Percentiles rank a stretch among this genome's conserved stretches.
phyloP scores from a whole-genome alignment of 2,113 vertebrate species.

The Morphnarchus princeps region DNA sequence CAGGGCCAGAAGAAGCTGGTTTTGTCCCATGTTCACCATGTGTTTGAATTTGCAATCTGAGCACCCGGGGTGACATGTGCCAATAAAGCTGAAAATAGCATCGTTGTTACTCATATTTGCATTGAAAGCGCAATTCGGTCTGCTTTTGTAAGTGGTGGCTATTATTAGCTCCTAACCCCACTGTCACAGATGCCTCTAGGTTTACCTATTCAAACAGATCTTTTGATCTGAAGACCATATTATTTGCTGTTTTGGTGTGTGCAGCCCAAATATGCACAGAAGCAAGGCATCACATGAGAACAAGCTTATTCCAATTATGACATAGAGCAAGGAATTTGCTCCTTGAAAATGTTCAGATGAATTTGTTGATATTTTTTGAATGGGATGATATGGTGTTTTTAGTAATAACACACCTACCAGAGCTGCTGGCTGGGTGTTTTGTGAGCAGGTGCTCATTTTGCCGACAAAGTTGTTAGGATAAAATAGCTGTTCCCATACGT shows the following conservation, averaged over 20 bases:
- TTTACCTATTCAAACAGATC: not conserved
- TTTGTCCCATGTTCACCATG: not conserved
- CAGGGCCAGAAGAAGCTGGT: not conserved
- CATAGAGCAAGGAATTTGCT: not conserved
- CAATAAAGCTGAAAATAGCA: not conserved
- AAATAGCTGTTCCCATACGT: not conserved
- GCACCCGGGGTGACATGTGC: not conserved
- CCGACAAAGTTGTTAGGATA: not conserved
- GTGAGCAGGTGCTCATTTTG: not conserved
- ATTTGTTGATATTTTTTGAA: not conserved
- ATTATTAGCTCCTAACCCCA: not conserved
- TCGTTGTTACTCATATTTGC: not conserved
- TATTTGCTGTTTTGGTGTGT: not conserved
- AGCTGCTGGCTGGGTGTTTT: not conserved
- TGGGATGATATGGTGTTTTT: not conserved
- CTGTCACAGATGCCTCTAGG: not conserved
- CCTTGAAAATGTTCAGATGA: not conserved
- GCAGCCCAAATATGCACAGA: not conserved
- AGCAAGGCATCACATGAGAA: rapidly evolving
- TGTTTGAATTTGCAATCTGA: not conserved
- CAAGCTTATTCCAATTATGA: not conserved
- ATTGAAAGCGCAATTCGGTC: not conserved
- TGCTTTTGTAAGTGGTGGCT: not conserved
- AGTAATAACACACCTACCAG: not conserved
- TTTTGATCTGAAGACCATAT: not conserved